Evolutionary conservation across 2,797 vertebrate species (phyloP).

Genomic region (Smutsia temminckii): DNA sequence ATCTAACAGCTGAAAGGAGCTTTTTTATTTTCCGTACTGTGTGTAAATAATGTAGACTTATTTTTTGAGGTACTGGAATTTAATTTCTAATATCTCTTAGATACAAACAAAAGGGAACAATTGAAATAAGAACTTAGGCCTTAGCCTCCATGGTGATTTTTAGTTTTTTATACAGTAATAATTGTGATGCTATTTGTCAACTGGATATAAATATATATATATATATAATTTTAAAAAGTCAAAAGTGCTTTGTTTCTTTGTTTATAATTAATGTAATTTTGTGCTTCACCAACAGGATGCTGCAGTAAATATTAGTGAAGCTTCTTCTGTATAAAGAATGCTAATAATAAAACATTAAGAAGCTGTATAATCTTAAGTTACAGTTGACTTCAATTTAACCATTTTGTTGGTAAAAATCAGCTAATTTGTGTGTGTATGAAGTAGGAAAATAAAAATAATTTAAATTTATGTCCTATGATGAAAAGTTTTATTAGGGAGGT

Average conservation of each 20-base stretch:
- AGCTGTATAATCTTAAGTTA: slow-evolving; percentile 85
- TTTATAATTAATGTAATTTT: slow-evolving; percentile 86
- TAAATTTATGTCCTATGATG: slow-evolving; percentile 11
- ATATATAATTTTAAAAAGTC: slow-evolving; percentile 76
- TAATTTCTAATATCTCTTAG: slow-evolving; percentile 83
- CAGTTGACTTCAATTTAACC: slow-evolving; percentile 82
- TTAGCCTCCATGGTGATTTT: slow-evolving; percentile 82
- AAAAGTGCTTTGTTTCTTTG: slow-evolving; percentile 83
- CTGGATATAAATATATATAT: slow-evolving; percentile 80
- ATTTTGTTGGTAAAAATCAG: slow-evolving; percentile 67
- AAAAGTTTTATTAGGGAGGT: slow-evolving; percentile 47
- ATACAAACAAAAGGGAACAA: slow-evolving; percentile 74
- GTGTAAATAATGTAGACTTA: slow-evolving; percentile 79
- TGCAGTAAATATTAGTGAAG: slow-evolving; percentile 86
- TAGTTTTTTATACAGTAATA: slow-evolving; percentile 82
- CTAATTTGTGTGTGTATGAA: slow-evolving; percentile 58
- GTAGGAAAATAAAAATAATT: slow-evolving; percentile 40
- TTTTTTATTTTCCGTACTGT: slow-evolving; percentile 79
- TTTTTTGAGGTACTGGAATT: slow-evolving; percentile 82
- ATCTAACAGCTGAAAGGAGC: slow-evolving; percentile 78
- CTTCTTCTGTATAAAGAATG: slow-evolving; percentile 86
- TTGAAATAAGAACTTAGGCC: slow-evolving; percentile 79
- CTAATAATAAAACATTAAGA: slow-evolving; percentile 87
- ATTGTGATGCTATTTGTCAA: slow-evolving; percentile 86
- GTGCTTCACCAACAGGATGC: slow-evolving; percentile 84